Conservation (phyloP, 2,888 invertebrate species). For the Linnaemya tessellans region DNA sequence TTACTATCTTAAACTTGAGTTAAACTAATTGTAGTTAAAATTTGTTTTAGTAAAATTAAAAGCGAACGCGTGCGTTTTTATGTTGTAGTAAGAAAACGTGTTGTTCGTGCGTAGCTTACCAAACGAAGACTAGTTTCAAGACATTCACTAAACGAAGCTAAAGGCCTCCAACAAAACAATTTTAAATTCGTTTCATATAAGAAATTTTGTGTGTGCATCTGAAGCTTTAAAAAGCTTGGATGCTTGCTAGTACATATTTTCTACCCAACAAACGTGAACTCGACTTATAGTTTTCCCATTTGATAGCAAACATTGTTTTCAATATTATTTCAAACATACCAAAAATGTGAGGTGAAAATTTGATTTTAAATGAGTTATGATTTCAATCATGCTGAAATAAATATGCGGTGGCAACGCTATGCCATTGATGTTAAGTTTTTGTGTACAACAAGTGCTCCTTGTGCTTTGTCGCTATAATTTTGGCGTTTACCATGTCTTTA, state of each 20-base stretch:
- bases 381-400: no score
- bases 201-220: not conserved
- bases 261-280: not conserved
- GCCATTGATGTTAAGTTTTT: no score
- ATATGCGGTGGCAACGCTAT: no score
- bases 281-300: not conserved
- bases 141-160: slow-evolving; percentile 62
- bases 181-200: not conserved
- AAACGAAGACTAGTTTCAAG: slow-evolving; percentile 71
- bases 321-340: not conserved
- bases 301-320: not conserved
- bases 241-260: not conserved
- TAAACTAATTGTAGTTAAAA: slow-evolving; percentile 33
- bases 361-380: no score
- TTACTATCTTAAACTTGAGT: slow-evolving; percentile 44
- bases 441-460: no score
- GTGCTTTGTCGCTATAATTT: no score
- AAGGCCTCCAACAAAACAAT: slow-evolving; percentile 14
- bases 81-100: slow-evolving; percentile 38
- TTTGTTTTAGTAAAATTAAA: slow-evolving; percentile 47
- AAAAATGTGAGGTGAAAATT: no score
- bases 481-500: no score
- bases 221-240: slow-evolving; percentile 18
- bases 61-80: slow-evolving; percentile 56
- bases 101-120: slow-evolving; percentile 71